Evolutionary conservation across 2,113 vertebrate genomes (phyloP), one percentile per base, ranked within the genome.

Genomic region (Ondatra zibethicus): DNA sequence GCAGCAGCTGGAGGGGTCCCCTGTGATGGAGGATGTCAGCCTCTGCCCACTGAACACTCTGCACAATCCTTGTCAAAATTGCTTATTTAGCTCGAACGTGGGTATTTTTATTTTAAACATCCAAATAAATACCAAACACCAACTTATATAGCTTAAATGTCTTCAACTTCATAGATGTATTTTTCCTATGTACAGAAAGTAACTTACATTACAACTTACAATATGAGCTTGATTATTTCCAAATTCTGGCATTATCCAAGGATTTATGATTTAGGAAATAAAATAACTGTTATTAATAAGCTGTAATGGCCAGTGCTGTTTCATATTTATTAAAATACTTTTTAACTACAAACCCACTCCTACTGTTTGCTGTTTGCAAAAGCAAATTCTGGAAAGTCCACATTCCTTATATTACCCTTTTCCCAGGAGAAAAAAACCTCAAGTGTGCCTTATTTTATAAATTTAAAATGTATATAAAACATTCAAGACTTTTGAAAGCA

Each of bases 121-220:
- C 31, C 73, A 63, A 81, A 85, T 65, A 95, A 77, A 82, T 76
- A 94, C 65, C n/a, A 50, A 95, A 72, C n/a, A 93, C 91, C 39
- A 82, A 88, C 77, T 88, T 93, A 73, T n/a, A 19, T 92, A 76
- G 80, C 33, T 96, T 86, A 82, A 96, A 96, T 80, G 58, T 93
- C 45, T 89, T 77, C 52, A 14, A 81, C 33, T 81, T 65, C 27
- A 6, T 36, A 73, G 31, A 70, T 91, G 19, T 65, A 10, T 63
- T 10, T 52, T 94, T 68, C 47, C 19, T 31, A 88, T 29, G 72
- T 66, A 58, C 3, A 23, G 80, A 90, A 91, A 72, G 29, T 66
- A 47, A 73, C 33, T 85, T 47, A 77, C 25, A 16, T 96, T 92
- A 36, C 78, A 10, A 10, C 81, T 95, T 96, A 95, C 16, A 78